Percentiles rank a stretch among this genome's conserved stretches.
These are phyloP conservation scores for Acrocyrtus sp. DNA, from an alignment of 2,888 invertebrate species.

Conservation along the genomic window DNA sequence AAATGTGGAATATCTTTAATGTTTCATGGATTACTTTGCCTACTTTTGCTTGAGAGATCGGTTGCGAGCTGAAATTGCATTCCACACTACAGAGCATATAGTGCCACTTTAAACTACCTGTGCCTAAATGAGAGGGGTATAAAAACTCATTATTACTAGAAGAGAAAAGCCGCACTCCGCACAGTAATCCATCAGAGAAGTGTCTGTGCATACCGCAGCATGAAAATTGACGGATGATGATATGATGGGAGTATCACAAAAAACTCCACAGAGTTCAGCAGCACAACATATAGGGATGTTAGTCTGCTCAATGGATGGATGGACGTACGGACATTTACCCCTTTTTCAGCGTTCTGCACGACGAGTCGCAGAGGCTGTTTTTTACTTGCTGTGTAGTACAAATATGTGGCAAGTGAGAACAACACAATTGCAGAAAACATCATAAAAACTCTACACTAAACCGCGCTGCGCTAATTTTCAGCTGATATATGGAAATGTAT, in stretches of 20 bases:
- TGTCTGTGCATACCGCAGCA: too few relatives aligned
- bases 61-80: neutral
- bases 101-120: neutral
- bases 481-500: too few relatives aligned
- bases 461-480: neutral
- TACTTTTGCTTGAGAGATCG: slow-evolving; percentile 11
- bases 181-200: too few relatives aligned
- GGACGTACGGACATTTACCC: slow-evolving; percentile 52
- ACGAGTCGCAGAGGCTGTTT: slow-evolving; percentile 20
- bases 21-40: slow-evolving; percentile 38
- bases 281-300: slow-evolving; percentile 3
- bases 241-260: too few relatives aligned
- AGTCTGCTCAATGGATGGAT: slow-evolving; percentile 27
- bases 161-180: neutral
- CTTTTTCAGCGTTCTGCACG: slow-evolving; percentile 48
- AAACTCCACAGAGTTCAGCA: slow-evolving; percentile 1
- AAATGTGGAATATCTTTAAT: too few relatives aligned
- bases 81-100: neutral
- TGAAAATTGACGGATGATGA: slow-evolving; percentile 18
- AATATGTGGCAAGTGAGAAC: too few relatives aligned
- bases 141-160: slow-evolving; percentile 7
- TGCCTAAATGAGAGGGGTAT: neutral
- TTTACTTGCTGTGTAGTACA: neutral
- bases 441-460: too few relatives aligned
- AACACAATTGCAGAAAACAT: too few relatives aligned